Conservation (phyloP, 1,140 invertebrate genomes). For the Leptinotarsa texana region DNA sequence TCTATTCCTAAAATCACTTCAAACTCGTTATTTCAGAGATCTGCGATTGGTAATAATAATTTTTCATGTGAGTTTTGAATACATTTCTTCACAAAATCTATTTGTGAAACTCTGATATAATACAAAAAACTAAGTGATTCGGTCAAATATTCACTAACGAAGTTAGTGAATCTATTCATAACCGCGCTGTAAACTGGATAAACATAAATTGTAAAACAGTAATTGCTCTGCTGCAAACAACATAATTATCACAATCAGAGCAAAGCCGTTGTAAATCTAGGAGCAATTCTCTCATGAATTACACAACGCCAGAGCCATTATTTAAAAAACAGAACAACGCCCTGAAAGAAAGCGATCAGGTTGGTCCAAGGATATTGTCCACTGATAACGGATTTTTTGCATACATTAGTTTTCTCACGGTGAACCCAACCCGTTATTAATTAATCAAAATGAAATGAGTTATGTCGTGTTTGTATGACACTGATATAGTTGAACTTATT, state of each 20-base stretch:
- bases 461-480: too few species aligned
- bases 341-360: conserved; percentile 10
- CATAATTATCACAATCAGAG: conserved; percentile 9
- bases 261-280: conserved; percentile 1
- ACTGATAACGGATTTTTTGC: conserved; percentile 7
- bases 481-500: too few species aligned
- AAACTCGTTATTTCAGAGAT: too few species aligned
- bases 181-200: background rate
- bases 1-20: too few species aligned
- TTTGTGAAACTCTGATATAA: too few species aligned
- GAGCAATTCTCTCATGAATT: conserved; percentile 10
- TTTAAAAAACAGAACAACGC: conserved; percentile 5
- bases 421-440: too few species aligned
- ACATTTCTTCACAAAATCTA: too few species aligned
- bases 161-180: background rate
- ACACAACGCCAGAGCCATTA: background rate
- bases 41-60: too few species aligned
- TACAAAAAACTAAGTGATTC: too few species aligned
- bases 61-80: too few species aligned
- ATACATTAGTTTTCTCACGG: conserved; percentile 1
- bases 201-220: background rate
- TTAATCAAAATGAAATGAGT: too few species aligned
- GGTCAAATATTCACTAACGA: background rate
- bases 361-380: conserved; percentile 7
- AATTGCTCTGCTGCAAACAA: background rate